Evolutionary conservation across 53 echinoderm and acorn worm species (phyloP).

Genomic region (Crossaster papposus): DNA sequence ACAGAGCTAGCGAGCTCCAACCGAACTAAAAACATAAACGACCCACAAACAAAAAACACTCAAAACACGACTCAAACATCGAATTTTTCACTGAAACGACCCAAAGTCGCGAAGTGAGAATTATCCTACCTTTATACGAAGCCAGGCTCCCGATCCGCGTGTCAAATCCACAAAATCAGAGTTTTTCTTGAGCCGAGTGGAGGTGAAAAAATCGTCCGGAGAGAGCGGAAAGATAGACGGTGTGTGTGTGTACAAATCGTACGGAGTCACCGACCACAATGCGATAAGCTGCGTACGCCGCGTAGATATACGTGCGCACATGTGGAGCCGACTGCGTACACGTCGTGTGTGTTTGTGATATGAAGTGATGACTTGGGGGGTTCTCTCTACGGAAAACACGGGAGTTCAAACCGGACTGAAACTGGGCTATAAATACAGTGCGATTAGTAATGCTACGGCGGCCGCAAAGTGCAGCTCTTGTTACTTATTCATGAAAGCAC

Average conservation of each 20-base stretch:
- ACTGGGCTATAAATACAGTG: conserved; percentile 75
- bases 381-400: neutral
- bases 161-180: neutral
- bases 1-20: neutral
- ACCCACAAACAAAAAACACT: conserved; percentile 8
- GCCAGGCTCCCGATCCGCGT: neutral
- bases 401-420: conserved; percentile 62
- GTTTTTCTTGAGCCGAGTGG: neutral
- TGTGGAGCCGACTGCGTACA: neutral
- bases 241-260: neutral
- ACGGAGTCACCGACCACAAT: conserved; percentile 1
- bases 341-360: conserved; percentile 11
- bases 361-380: neutral
- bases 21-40: neutral
- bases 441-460: conserved; percentile 69
- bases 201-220: neutral
- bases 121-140: conserved; percentile 32
- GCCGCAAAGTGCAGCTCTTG: conserved; percentile 59
- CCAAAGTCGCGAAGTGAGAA: neutral
- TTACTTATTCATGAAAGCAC: conserved; percentile 65
- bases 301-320: conserved; percentile 10
- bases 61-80: neutral
- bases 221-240: neutral
- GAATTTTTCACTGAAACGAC: neutral
- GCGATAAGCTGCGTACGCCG: neutral